Percentiles rank a stretch among this genome's conserved stretches.
Conservation (phyloP, 2,113 vertebrate species). For the Campylomormyrus tamandua region DNA sequence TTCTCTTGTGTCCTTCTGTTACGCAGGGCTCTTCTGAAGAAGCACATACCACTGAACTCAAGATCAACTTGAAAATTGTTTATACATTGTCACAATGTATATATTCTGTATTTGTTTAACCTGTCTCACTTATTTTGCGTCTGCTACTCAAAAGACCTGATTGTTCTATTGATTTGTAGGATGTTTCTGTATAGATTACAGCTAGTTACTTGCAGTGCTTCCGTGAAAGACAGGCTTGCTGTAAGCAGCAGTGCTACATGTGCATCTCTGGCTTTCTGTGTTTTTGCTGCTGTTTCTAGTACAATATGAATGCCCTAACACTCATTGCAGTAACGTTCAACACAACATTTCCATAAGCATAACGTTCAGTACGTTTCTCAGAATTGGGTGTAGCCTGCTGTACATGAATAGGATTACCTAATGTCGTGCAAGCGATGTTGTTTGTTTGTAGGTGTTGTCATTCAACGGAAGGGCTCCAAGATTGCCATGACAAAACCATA, state of each 20-base stretch:
- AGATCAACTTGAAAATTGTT: neutral
- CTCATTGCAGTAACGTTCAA: neutral
- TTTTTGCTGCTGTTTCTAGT: neutral
- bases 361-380: neutral
- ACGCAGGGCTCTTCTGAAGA: neutral
- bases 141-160: neutral
- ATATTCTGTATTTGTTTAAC: neutral
- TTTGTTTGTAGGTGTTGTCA: conserved; percentile 1
- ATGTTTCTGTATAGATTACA: neutral
- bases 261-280: neutral
- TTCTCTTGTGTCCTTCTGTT: conserved; percentile 17
- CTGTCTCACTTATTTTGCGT: neutral
- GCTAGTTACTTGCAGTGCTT: neutral
- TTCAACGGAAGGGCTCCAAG: neutral
- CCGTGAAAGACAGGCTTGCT: neutral
- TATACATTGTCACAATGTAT: neutral
- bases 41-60: neutral
- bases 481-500: neutral
- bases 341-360: neutral
- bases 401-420: neutral
- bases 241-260: neutral
- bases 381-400: neutral
- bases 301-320: neutral
- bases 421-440: neutral
- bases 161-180: neutral